phyloP scores from a whole-genome alignment of 2,888 invertebrate species.

The Papilio demoleus region DNA sequence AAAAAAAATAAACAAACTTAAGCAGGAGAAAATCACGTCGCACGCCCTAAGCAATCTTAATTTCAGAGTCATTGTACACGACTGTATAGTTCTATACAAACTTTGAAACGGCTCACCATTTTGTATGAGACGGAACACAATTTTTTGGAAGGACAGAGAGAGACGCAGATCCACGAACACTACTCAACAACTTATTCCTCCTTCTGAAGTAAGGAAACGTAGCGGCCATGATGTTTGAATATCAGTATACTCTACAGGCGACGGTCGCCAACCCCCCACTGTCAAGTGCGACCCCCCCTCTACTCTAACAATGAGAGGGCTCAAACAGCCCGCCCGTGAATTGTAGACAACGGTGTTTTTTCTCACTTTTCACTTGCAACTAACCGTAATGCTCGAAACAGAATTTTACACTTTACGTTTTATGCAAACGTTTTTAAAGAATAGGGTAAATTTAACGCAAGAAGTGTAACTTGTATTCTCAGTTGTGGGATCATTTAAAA shows the following conservation, averaged over 20 bases:
- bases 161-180: not conserved
- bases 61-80: slow-evolving; percentile 37
- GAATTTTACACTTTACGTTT: slow-evolving; percentile 15
- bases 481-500: not conserved
- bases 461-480: not conserved
- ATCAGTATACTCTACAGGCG: not conserved
- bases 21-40: slow-evolving; percentile 35
- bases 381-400: slow-evolving; percentile 11
- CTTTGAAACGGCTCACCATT: not conserved
- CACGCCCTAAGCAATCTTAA: slow-evolving; percentile 40
- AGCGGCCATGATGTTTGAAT: not conserved
- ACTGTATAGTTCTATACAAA: not conserved
- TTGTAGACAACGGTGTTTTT: slow-evolving; percentile 28
- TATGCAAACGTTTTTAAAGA: not conserved
- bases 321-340: slow-evolving; percentile 27
- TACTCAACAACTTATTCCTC: not conserved
- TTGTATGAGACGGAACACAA: not conserved
- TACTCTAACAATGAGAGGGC: slow-evolving; percentile 31
- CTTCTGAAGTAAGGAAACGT: not conserved
- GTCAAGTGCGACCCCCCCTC: slow-evolving; percentile 23
- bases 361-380: slow-evolving; percentile 17
- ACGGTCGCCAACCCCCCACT: slow-evolving; percentile 22
- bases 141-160: not conserved
- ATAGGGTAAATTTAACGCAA: not conserved
- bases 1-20: slow-evolving; percentile 35